Conservation (phyloP, 2,888 invertebrate genomes). For the Tuberolachnus salignus region DNA sequence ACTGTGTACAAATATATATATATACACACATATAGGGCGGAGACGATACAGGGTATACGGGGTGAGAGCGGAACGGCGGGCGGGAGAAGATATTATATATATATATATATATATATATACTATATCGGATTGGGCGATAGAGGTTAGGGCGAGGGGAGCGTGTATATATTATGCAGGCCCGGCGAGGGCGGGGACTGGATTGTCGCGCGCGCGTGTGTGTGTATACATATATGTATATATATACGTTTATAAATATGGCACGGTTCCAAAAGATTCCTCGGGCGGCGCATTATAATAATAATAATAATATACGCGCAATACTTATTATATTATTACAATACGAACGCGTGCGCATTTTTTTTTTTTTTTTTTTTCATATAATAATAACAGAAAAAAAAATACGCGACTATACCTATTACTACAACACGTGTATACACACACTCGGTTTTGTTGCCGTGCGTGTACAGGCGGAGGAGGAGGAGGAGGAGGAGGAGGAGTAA, state of each 20-base stretch:
- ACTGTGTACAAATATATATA: background rate
- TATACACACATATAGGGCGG: background rate
- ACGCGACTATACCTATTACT: no score
- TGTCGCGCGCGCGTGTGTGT: constrained; percentile 7
- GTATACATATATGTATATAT: no score
- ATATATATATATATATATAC: no score
- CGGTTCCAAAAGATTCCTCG: constrained; percentile 29
- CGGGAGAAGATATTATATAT: constrained; percentile 34
- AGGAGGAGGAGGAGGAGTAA: no score
- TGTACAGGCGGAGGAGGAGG: no score
- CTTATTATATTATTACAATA: no score
- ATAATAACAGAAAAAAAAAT: no score
- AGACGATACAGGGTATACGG: background rate
- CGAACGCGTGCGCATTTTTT: background rate
- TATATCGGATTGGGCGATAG: background rate
- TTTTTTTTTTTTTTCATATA: background rate
- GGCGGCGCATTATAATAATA: no score
- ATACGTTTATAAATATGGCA: constrained; percentile 23
- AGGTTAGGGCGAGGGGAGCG: background rate
- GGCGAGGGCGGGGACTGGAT: constrained; percentile 20
- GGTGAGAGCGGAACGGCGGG: background rate
- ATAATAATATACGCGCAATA: constrained; percentile 13
- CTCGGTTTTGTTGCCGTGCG: no score
- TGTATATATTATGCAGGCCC: background rate
- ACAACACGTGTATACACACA: background rate